Base-by-base conservation (phyloP, 2,797 vertebrate genomes). In the Sebastes itinus region DNA sequence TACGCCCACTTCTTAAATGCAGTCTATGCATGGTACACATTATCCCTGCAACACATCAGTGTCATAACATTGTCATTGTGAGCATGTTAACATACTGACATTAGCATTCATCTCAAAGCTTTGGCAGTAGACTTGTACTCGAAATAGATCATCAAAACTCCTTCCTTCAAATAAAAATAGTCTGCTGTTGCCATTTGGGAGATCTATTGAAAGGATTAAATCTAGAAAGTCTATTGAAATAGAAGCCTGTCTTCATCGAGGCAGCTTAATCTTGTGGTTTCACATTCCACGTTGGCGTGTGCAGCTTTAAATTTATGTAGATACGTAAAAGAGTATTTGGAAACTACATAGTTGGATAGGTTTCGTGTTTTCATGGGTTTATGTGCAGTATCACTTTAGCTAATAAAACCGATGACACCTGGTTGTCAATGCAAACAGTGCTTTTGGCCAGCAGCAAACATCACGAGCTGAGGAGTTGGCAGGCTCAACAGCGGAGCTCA, bases 401-500 rank as follows among this genome's bases (percentile, higher is more conserved):
- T 85, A 82, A 88, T 88, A 65, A 82, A 88, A 79, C 27, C 25
- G n/a, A 32, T 30, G 38, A 72, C 78, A 87, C 82, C 77, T 81
- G 79, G 65, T 76, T 65, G 78, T 86, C 72, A 75, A 23, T 52
- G 35, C 70, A 85, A 88, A 88, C 60, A 59, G 55, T 27, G 25
- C 18, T 60, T 78, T 69, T 84, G 66, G 85, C 78, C 25, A 2
- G 61, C 25, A 3, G 61, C 22, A 22, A 68, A 46, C 66, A 73
- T 54, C 54, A 67, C 49, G 7, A 72, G 79, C 81, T 75, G 59
- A 52, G 25, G 55, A 63, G 68, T 52, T 88, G 85, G 81, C 86
- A 84, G 80, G 25, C 22, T 7, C 18, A 38, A 12, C 6, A 35
- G 56, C 77, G 18, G 56, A 46, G 49, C 42, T 14, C 6, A 33